Evolutionary conservation across 53 echinoderm and acorn worm species (phyloP).

Genomic region (Paracentrotus lividus): DNA sequence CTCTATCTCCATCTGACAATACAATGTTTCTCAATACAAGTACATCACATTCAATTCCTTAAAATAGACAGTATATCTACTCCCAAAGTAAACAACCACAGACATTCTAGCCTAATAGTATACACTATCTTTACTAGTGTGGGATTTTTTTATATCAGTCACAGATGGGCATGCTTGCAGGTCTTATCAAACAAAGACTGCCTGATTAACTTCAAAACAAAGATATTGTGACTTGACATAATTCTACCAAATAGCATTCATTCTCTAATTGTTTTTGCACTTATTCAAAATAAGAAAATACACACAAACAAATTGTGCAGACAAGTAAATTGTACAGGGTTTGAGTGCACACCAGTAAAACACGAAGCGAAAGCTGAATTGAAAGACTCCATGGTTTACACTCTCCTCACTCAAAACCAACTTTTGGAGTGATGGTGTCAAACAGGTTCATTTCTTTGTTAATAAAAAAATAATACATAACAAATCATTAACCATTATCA

Average conservation of each 20-base stretch:
- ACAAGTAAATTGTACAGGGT: too few species aligned
- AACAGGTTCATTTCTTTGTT: not conserved
- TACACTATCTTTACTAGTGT: not conserved
- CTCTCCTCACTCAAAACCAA: not conserved
- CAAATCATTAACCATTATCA: too few species aligned
- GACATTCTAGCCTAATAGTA: not conserved
- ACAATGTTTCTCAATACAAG: not conserved
- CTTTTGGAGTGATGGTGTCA: not conserved
- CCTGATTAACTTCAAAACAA: constrained; percentile 2
- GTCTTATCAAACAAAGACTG: constrained; percentile 20
- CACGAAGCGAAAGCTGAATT: too few species aligned
- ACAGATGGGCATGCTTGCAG: not conserved
- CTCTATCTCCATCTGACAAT: not conserved
- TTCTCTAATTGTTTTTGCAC: too few species aligned
- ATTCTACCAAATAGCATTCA: not conserved
- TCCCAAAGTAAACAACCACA: not conserved
- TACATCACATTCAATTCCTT: not conserved
- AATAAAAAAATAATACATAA: not conserved
- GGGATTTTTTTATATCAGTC: not conserved
- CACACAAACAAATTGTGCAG: too few species aligned
- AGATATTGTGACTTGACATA: not conserved
- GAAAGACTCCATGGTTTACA: too few species aligned
- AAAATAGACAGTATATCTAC: not conserved
- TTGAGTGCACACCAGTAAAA: too few species aligned
- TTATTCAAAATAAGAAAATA: too few species aligned